Evolutionary conservation across 2,797 vertebrate species (phyloP).

Genomic region (Poeciliopsis paucimaculata): DNA sequence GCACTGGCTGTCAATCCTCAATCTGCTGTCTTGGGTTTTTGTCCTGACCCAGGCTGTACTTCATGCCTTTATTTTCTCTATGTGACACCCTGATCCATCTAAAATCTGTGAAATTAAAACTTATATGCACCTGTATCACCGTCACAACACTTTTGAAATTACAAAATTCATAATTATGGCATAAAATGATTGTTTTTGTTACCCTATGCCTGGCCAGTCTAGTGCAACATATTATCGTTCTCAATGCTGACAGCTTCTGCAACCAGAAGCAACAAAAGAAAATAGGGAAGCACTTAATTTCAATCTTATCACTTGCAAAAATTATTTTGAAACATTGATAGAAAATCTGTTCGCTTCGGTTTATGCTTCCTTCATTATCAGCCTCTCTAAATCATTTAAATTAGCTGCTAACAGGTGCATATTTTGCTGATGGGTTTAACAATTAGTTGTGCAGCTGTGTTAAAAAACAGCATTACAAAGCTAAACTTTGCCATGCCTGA

Average conservation of each 20-base stretch:
- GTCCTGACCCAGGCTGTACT: not conserved
- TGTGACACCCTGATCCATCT: not conserved
- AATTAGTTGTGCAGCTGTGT: conserved; percentile 35
- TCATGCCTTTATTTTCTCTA: not conserved
- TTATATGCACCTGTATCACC: no score
- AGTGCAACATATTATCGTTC: not conserved
- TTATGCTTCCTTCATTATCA: conserved; percentile 40
- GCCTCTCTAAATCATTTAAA: conserved; percentile 22
- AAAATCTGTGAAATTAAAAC: not conserved
- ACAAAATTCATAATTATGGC: not conserved
- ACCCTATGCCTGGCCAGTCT: not conserved
- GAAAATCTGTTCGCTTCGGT: conserved; percentile 23
- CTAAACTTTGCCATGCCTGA: conserved; percentile 31
- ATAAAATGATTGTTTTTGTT: not conserved
- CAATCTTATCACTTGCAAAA: conserved; percentile 39
- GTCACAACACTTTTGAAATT: not conserved
- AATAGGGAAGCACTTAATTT: conserved; percentile 21
- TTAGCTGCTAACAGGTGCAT: conserved; percentile 35
- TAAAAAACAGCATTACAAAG: conserved; percentile 35
- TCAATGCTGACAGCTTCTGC: conserved; percentile 17
- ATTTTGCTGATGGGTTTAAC: conserved; percentile 32
- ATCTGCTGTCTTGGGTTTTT: not conserved
- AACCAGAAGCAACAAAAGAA: conserved; percentile 2
- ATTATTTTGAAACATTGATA: conserved; percentile 29
- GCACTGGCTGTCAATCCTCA: not conserved